Evolutionary conservation across 2,888 invertebrate genomes (phyloP).

Genomic region (Drosophila ochracea): DNA sequence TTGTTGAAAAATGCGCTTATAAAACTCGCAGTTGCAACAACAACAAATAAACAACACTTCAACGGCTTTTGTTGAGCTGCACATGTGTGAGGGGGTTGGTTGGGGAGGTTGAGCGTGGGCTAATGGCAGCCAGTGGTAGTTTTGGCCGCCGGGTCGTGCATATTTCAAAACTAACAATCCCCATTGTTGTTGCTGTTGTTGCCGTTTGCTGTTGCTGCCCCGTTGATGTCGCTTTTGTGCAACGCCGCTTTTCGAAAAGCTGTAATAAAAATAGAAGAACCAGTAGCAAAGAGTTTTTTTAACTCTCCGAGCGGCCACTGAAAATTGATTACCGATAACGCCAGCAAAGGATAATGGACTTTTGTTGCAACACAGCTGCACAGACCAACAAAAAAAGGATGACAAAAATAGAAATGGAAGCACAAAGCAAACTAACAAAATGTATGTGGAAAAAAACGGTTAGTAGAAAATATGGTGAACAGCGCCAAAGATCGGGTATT

Average conservation of each 20-base stretch:
- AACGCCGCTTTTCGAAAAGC: slow-evolving; percentile 48
- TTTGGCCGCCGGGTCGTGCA: slow-evolving; percentile 54
- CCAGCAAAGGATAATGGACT: slow-evolving; percentile 79
- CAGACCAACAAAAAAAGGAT: slow-evolving; percentile 11
- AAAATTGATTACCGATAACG: slow-evolving; percentile 79
- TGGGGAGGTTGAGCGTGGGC: neutral
- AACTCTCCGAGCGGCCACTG: slow-evolving; percentile 54
- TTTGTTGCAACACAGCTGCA: slow-evolving; percentile 63
- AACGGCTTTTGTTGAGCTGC: slow-evolving; percentile 68
- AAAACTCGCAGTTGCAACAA: slow-evolving; percentile 35
- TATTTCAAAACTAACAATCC: slow-evolving; percentile 77
- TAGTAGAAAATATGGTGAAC: slow-evolving; percentile 35
- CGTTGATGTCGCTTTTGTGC: slow-evolving; percentile 55
- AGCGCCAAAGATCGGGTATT: slow-evolving; percentile 61
- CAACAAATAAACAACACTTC: slow-evolving; percentile 66
- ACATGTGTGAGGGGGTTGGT: slow-evolving; percentile 12
- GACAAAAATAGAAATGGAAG: slow-evolving; percentile 13
- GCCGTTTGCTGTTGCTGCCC: slow-evolving; percentile 42
- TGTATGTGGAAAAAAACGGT: neutral
- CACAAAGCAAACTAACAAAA: slow-evolving; percentile 17
- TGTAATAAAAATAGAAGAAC: slow-evolving; percentile 35
- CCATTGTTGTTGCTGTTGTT: slow-evolving; percentile 40
- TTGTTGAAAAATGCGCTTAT: slow-evolving; percentile 59
- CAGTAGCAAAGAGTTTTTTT: slow-evolving; percentile 14
- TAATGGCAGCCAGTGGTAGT: slow-evolving; percentile 7